Evolutionary conservation across 1,140 invertebrate species (phyloP).

Genomic region (Acromyrmex heyeri): DNA sequence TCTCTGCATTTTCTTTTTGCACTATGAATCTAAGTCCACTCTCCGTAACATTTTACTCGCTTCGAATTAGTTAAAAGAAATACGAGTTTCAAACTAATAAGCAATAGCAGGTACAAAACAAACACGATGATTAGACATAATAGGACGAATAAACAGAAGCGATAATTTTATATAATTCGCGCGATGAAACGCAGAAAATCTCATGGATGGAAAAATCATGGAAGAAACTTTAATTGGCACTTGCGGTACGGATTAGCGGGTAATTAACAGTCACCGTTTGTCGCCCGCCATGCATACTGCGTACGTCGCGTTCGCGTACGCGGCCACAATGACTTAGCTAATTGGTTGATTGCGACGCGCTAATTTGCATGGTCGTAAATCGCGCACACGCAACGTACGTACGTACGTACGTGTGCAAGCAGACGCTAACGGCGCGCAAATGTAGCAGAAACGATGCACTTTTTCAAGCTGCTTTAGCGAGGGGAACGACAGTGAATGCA

Average conservation of each 20-base stretch:
- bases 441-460: slow-evolving; percentile 66
- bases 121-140: not conserved
- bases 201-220: not conserved
- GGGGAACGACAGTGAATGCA: not conserved
- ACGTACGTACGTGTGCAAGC: no score
- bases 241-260: slow-evolving; percentile 43
- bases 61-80: slow-evolving; percentile 14
- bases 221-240: slow-evolving; percentile 22
- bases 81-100: slow-evolving; percentile 20
- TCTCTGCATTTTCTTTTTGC: not conserved
- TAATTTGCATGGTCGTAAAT: slow-evolving; percentile 81
- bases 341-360: slow-evolving; percentile 82
- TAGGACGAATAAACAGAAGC: not conserved
- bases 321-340: slow-evolving; percentile 79
- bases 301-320: slow-evolving; percentile 52
- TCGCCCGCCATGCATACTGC: not conserved
- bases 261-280: slow-evolving; percentile 36
- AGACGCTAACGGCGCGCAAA: slow-evolving; percentile 50
- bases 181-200: not conserved
- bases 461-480: slow-evolving; percentile 36
- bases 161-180: slow-evolving; percentile 23
- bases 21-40: not conserved
- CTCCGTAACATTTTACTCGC: not conserved
- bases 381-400: slow-evolving; percentile 37
- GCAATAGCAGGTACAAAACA: slow-evolving; percentile 24